phyloP scores from a whole-genome alignment of 2,113 vertebrate species.

The Tetrax tetrax region DNA sequence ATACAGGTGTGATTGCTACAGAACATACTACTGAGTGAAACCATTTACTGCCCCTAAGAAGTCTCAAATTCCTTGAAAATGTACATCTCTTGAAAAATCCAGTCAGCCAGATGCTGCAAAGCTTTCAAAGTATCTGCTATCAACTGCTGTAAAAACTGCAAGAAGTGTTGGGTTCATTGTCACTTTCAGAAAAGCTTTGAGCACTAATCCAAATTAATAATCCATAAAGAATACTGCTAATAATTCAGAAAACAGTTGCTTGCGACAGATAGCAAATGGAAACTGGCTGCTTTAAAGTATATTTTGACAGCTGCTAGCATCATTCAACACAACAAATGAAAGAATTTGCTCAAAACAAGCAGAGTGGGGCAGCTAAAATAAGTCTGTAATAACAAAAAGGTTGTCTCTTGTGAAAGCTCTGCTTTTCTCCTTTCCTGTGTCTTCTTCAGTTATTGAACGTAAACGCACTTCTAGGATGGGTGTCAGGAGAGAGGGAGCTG shows the following conservation, averaged over 20 bases:
- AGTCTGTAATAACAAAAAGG: constrained; percentile 42
- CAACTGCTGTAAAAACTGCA: too few relatives aligned
- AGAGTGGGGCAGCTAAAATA: constrained; percentile 19
- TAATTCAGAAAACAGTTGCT: neutral
- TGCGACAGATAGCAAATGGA: constrained; percentile 41
- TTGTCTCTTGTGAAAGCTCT: neutral
- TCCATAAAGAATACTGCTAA: neutral
- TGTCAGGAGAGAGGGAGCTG: neutral
- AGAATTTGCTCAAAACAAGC: constrained; percentile 61
- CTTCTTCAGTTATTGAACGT: neutral
- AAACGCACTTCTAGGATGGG: neutral
- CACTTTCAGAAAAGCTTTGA: neutral
- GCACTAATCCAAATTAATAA: constrained; percentile 10
- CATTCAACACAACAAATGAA: constrained; percentile 39
- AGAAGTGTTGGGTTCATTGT: neutral
- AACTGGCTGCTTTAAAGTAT: constrained; percentile 35
- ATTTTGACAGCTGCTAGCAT: constrained; percentile 63
- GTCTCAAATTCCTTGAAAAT: neutral
- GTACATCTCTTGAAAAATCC: neutral
- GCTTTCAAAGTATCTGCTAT: too few relatives aligned
- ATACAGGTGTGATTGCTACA: neutral
- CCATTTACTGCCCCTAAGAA: neutral
- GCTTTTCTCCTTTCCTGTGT: constrained; percentile 12
- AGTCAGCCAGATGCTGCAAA: too few relatives aligned
- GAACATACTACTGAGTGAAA: neutral